Conservation (phyloP, 2,113 vertebrate species). For the Dendropsophus ebraccatus region DNA sequence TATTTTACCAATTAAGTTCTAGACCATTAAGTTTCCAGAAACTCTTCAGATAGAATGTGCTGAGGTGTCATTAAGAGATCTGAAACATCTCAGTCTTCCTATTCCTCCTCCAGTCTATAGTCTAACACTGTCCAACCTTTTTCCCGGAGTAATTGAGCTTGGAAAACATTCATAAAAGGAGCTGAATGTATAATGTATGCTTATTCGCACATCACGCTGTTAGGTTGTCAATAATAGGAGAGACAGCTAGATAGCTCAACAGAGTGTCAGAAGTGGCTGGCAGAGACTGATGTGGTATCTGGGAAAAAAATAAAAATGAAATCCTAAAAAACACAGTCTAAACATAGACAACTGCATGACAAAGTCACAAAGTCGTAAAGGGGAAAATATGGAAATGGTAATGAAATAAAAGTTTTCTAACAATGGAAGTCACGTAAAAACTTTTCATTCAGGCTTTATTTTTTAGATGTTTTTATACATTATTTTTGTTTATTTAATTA, state of each 20-base stretch:
- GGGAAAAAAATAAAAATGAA: neutral
- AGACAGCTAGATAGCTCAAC: neutral
- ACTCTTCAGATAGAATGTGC: neutral
- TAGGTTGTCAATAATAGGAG: neutral
- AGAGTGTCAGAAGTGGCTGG: neutral
- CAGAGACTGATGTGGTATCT: conserved; percentile 14
- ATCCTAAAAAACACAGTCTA: neutral
- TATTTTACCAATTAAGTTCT: conserved; percentile 1
- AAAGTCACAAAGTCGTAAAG: too few relatives aligned
- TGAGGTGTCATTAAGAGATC: conserved; percentile 13
- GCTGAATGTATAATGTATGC: conserved; percentile 23
- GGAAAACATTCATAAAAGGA: neutral
- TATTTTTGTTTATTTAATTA: neutral
- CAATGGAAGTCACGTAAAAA: too few relatives aligned
- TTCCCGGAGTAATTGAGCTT: conserved; percentile 18
- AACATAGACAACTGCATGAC: too few relatives aligned
- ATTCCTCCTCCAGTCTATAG: neutral
- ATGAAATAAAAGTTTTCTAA: too few relatives aligned
- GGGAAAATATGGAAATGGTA: too few relatives aligned
- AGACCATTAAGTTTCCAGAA: neutral
- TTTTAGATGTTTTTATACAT: too few relatives aligned
- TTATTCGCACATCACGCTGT: neutral
- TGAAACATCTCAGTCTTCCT: neutral
- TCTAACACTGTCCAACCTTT: neutral
- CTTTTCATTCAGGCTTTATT: too few relatives aligned